A percentile compares a stretch with the other conserved stretches of the same genome.
Evolutionary conservation across 2,888 invertebrate species (phyloP).

Genomic region (Drosophila mimetica): DNA sequence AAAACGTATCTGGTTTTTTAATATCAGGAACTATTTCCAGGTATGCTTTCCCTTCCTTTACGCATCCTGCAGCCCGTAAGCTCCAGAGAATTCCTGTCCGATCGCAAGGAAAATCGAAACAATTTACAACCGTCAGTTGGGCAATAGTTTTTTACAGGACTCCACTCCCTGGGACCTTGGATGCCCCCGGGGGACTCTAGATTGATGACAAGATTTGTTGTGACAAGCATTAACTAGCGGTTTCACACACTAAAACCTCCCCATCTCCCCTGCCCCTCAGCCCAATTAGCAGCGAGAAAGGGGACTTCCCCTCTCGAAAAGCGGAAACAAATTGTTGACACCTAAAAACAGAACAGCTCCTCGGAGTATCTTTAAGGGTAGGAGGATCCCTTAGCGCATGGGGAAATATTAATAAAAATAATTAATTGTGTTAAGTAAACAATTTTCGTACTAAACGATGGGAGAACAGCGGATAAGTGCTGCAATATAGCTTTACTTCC

Average conservation of each 20-base stretch:
- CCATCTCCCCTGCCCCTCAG: constrained; percentile 8
- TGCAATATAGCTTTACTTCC: constrained; percentile 73
- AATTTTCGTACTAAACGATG: constrained; percentile 36
- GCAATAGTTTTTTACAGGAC: constrained; percentile 49
- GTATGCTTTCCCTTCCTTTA: background rate
- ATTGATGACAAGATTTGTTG: constrained; percentile 78
- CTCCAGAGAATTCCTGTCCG: constrained; percentile 58
- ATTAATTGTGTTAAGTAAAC: constrained; percentile 68
- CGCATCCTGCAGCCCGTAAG: constrained; percentile 13
- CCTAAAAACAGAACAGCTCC: constrained; percentile 47
- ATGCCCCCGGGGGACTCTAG: constrained; percentile 50
- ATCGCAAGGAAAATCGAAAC: constrained; percentile 11
- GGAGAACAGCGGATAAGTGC: constrained; percentile 17
- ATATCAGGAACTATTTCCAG: background rate
- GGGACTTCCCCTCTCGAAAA: constrained; percentile 33
- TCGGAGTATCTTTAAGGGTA: constrained; percentile 20
- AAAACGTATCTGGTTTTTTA: background rate
- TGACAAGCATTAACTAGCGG: constrained; percentile 77
- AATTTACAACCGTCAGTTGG: constrained; percentile 68
- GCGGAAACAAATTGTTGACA: constrained; percentile 64
- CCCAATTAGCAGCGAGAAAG: constrained; percentile 51
- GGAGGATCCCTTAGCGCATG: background rate
- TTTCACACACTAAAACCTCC: constrained; percentile 64
- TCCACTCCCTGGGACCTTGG: constrained; percentile 8
- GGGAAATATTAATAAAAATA: constrained; percentile 67